Conservation (phyloP, 2,797 vertebrate genomes). For the Sebastes oblongus region DNA sequence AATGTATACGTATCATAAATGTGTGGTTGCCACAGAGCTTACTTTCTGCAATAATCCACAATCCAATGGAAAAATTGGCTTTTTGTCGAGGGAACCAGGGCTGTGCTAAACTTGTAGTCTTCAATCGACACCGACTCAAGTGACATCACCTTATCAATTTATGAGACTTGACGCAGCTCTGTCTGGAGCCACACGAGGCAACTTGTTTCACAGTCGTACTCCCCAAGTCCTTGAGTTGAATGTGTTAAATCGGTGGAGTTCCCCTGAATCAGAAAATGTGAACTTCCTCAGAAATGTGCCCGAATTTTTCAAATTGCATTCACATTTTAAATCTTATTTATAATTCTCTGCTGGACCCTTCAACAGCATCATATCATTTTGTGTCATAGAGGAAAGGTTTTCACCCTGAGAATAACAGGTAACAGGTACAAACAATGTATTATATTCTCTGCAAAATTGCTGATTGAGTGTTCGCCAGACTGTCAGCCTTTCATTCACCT, state of each 20-base stretch:
- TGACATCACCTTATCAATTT: too few relatives aligned
- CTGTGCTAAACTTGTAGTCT: not conserved
- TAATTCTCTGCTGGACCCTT: not conserved
- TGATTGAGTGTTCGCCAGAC: not conserved
- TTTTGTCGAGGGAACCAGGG: too few relatives aligned
- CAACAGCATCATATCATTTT: not conserved
- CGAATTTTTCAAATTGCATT: not conserved
- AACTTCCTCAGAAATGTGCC: not conserved
- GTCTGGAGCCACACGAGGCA: too few relatives aligned
- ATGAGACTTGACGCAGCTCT: too few relatives aligned
- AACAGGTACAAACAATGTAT: not conserved
- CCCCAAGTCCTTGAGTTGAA: not conserved
- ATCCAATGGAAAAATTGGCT: too few relatives aligned
- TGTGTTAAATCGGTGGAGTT: not conserved
- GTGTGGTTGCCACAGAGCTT: too few relatives aligned
- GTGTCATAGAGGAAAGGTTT: not conserved
- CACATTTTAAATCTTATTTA: not conserved
- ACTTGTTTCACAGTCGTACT: not conserved
- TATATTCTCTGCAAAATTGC: constrained; percentile 6
- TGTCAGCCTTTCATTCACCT: constrained; percentile 6
- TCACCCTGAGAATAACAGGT: not conserved
- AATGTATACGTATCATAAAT: fast-evolving
- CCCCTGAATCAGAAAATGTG: not conserved
- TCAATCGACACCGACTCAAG: too few relatives aligned
- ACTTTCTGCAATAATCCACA: too few relatives aligned